Percentiles rank a stretch among this genome's conserved stretches.
Conservation (phyloP, 2,113 vertebrate species). For the Pachycephala philippinensis region DNA sequence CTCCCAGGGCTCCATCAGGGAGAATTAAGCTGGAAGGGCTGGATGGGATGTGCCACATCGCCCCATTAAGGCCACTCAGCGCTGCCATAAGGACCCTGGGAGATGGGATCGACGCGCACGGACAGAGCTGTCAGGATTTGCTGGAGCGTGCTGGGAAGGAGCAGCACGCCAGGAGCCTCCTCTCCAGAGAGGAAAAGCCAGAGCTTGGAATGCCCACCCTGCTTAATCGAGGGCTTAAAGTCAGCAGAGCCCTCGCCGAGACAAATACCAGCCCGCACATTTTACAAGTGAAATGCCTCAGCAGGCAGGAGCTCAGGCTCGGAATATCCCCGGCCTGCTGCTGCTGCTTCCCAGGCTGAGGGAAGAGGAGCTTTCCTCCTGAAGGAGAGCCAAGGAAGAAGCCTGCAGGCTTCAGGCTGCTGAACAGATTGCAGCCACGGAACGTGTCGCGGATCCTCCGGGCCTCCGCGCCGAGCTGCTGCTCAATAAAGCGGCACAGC, state of each 20-base stretch:
- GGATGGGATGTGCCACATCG: neutral
- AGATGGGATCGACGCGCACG: neutral
- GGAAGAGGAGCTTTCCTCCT: constrained; percentile 37
- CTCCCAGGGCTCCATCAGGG: neutral
- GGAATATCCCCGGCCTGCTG: neutral
- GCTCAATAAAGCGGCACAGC: neutral
- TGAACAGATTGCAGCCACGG: neutral
- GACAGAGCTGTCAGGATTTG: neutral
- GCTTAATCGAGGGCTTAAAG: constrained; percentile 5
- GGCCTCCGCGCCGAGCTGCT: neutral
- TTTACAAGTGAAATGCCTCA: constrained; percentile 57
- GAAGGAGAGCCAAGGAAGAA: constrained; percentile 43
- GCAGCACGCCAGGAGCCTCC: neutral
- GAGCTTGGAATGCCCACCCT: neutral
- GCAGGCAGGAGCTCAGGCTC: constrained; percentile 32
- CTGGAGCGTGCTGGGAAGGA: neutral
- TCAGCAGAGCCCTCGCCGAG: neutral
- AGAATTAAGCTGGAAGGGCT: neutral
- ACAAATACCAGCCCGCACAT: constrained; percentile 38
- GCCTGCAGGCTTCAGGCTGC: constrained; percentile 31
- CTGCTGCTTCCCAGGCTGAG: constrained; percentile 11
- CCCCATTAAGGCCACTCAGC: neutral
- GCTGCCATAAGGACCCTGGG: neutral
- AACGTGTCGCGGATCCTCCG: neutral
- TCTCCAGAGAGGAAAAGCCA: constrained; percentile 25